phyloP scores from a whole-genome alignment of 2,888 invertebrate genomes.

The Saturnia pavonia region DNA sequence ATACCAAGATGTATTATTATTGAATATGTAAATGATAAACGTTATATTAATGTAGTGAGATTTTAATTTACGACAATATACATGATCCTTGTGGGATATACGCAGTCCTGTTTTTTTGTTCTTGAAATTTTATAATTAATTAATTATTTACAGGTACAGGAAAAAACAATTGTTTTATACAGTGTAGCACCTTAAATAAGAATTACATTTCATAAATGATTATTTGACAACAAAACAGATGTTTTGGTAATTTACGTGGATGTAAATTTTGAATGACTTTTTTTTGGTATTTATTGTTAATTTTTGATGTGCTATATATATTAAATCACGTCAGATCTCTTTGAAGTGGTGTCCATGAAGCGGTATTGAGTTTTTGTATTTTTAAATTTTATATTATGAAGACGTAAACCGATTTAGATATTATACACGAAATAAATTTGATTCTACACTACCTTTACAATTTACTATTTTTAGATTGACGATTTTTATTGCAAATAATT shows the following conservation, averaged over 20 bases:
- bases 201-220: neutral
- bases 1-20: neutral
- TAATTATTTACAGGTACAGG: neutral
- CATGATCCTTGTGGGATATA: neutral
- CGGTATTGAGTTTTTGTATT: neutral
- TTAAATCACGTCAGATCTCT: conserved; percentile 1
- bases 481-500: neutral
- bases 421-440: neutral
- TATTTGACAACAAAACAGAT: neutral
- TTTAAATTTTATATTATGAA: neutral
- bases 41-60: neutral
- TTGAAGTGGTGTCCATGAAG: neutral
- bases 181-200: neutral
- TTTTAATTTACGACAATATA: neutral
- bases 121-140: neutral
- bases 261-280: neutral
- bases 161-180: neutral
- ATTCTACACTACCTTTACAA: too few species aligned
- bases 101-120: too few species aligned
- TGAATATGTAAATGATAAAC: neutral
- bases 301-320: neutral
- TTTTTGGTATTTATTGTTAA: neutral
- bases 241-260: neutral
- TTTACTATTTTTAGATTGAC: neutral
- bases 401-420: neutral